Evolutionary conservation across 2,797 vertebrate species (phyloP).

Genomic region (Euthynnus affinis): DNA sequence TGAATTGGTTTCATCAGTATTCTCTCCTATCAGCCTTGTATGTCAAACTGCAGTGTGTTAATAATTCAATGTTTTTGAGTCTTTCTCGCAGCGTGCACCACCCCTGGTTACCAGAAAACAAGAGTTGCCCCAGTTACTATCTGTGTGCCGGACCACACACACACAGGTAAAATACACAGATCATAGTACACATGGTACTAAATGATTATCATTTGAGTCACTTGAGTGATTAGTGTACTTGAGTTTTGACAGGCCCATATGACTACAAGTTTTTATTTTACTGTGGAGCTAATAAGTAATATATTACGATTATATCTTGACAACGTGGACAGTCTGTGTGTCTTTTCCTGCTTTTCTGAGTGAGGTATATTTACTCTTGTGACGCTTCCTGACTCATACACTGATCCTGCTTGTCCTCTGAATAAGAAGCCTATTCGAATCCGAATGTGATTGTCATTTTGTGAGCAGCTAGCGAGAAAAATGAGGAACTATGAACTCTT

Average conservation of each 20-base stretch:
- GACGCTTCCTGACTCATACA: background rate
- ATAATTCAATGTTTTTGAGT: constrained; percentile 71
- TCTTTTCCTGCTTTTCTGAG: constrained; percentile 34
- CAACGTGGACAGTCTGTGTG: background rate
- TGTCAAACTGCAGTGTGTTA: constrained; percentile 72
- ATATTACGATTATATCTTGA: constrained; percentile 3
- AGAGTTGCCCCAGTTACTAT: constrained; percentile 69
- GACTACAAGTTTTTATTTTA: constrained; percentile 6
- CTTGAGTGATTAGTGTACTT: constrained; percentile 45
- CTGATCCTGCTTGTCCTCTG: constrained; percentile 20
- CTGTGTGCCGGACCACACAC: constrained; percentile 43
- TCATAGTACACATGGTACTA: constrained; percentile 24
- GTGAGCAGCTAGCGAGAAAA: constrained; percentile 2
- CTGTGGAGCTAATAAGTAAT: constrained; percentile 34
- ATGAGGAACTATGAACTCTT: constrained; percentile 13
- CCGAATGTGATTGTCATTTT: background rate
- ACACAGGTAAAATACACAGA: constrained; percentile 47
- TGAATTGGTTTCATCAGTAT: constrained; percentile 55
- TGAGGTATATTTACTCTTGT: constrained; percentile 8
- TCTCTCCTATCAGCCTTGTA: constrained; percentile 56
- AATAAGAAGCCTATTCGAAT: constrained; percentile 9
- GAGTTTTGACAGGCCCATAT: constrained; percentile 19
- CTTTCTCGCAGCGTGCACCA: constrained; percentile 29
- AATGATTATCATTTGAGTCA: constrained; percentile 37
- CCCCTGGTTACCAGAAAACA: constrained; percentile 65